Evolutionary conservation across 1,140 invertebrate genomes (phyloP).

Genomic region (Elymnias hypermnestra): DNA sequence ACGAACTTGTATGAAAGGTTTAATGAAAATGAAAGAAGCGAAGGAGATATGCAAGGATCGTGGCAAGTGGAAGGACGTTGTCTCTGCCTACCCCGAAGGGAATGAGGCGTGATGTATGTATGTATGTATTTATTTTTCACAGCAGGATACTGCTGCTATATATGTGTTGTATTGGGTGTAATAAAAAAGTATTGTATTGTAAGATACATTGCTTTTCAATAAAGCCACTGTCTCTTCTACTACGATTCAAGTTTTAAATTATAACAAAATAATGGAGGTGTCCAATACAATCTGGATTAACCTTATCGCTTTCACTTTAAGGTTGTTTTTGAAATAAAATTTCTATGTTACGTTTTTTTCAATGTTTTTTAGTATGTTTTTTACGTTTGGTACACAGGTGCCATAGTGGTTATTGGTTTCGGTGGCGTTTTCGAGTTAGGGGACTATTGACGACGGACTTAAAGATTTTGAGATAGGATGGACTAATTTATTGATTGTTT

Average conservation of each 20-base stretch:
- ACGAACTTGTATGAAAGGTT: too few relatives aligned
- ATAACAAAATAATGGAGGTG: background rate
- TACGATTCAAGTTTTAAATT: slow-evolving; percentile 11
- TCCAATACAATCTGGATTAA: background rate
- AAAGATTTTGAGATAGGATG: background rate
- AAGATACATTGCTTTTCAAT: background rate
- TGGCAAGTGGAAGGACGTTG: too few relatives aligned
- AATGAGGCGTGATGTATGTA: too few relatives aligned
- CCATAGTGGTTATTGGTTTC: background rate
- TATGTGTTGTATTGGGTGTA: too few relatives aligned
- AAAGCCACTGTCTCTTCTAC: background rate
- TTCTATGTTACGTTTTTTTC: background rate
- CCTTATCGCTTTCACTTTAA: background rate
- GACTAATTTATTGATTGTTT: background rate
- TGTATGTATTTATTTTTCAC: too few relatives aligned
- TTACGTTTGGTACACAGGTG: slow-evolving; percentile 5
- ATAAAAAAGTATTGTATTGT: too few relatives aligned
- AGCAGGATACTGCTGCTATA: too few relatives aligned
- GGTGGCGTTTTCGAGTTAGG: slow-evolving; percentile 1
- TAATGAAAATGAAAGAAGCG: too few relatives aligned
- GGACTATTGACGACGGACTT: background rate
- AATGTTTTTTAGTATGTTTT: slow-evolving; percentile 2
- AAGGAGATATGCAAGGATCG: too few relatives aligned
- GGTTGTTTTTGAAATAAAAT: slow-evolving; percentile 11
- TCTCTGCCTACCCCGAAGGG: too few relatives aligned